Evolutionary conservation across 2,888 invertebrate genomes (phyloP).

Genomic region (Pachydiplax longipennis): DNA sequence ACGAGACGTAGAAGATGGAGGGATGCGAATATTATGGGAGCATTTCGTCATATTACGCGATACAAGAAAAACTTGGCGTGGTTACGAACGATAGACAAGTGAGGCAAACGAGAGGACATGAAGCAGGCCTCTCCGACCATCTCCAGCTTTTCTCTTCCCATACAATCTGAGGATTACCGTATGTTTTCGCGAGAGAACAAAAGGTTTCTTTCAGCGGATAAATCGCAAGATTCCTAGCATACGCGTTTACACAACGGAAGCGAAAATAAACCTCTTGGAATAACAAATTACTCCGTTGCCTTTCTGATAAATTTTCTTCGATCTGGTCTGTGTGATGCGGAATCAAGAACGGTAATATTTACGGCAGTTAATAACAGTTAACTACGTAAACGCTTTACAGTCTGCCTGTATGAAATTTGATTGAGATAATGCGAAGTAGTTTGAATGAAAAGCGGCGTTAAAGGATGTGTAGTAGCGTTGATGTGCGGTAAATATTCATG

Average conservation of each 20-base stretch:
- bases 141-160: neutral
- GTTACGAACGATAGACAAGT: neutral
- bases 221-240: neutral
- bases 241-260: neutral
- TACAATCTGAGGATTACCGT: neutral
- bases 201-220: neutral
- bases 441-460: too few species aligned
- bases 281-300: neutral
- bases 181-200: neutral
- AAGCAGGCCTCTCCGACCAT: neutral
- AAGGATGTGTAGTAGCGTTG: too few species aligned
- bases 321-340: neutral
- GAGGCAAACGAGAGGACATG: neutral
- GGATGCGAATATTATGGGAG: neutral
- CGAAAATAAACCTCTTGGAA: neutral
- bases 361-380: too few species aligned
- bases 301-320: neutral
- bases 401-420: too few species aligned
- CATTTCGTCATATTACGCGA: neutral
- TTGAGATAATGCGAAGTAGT: too few species aligned
- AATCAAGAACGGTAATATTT: too few species aligned
- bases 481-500: too few species aligned
- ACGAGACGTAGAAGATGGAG: neutral
- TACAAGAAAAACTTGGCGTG: neutral
- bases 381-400: too few species aligned